A percentile compares a stretch with the other conserved stretches of the same genome.
These are phyloP conservation scores for Chanos chanos DNA, from an alignment of 2,797 vertebrate genomes.

Conservation along the genomic window DNA sequence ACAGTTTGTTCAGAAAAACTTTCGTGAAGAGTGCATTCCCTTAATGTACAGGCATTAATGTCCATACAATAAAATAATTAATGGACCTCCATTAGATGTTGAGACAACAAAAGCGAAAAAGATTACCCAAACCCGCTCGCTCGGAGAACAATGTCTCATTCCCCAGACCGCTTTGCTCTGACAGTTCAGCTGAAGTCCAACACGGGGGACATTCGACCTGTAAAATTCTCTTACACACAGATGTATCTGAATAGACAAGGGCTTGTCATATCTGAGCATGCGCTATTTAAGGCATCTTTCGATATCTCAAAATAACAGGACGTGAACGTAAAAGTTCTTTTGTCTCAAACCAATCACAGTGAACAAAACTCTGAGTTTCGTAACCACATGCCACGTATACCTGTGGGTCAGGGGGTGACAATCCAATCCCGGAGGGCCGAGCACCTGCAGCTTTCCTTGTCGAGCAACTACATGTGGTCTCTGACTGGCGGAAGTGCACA, in stretches of 20 bases:
- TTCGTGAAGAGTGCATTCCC: too few relatives aligned
- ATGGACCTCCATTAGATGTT: too few relatives aligned
- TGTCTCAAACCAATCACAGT: conserved; percentile 1
- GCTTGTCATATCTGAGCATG: conserved; percentile 24
- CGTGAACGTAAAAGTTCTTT: not conserved
- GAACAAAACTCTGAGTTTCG: not conserved
- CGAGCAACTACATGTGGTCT: too few relatives aligned
- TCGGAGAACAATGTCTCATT: conserved; percentile 20
- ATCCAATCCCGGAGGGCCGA: too few relatives aligned
- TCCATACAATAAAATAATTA: not conserved
- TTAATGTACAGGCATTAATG: too few relatives aligned
- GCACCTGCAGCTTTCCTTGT: too few relatives aligned
- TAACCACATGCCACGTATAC: conserved; percentile 54
- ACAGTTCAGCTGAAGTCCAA: conserved; percentile 25
- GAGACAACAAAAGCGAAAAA: not conserved
- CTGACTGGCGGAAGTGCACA: too few relatives aligned
- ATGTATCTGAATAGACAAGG: conserved; percentile 21
- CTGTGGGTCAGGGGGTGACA: too few relatives aligned
- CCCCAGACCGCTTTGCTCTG: conserved; percentile 12
- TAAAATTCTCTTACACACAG: conserved; percentile 38
- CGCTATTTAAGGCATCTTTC: not conserved
- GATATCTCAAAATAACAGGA: conserved; percentile 1
- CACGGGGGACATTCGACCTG: conserved; percentile 36
- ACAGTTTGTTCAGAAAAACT: too few relatives aligned
- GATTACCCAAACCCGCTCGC: conserved; percentile 19